Base-by-base conservation (phyloP, 1,140 invertebrate genomes). In the Drosophila tropicalis region DNA sequence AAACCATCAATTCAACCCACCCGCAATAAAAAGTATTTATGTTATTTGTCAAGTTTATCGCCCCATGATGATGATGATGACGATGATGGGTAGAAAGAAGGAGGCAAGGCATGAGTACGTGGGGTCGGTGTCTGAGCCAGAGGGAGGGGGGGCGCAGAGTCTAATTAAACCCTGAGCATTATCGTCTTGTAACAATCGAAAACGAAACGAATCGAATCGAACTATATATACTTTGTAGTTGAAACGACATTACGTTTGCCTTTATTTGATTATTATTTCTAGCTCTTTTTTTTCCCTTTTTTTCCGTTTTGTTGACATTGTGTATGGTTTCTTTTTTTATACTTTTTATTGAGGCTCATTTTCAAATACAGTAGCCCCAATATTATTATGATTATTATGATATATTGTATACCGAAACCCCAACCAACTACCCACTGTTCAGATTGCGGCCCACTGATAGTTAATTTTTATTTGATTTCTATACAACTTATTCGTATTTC, bases 1-100 rank as follows among this genome's bases (percentile, higher is more conserved):
- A 17, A 75, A 54, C 44, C 17, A 51, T 51, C 44, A 9, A 12
- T 36, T 10, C 63, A 72, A 63, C 5, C 82, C 84, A 87, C 84
- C 84, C 84, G 81, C 84, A 85, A 89, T 89, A 89, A 89, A 87
- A 84, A 72, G 84, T 79, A 84, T 89, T 89, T 89, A 89, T 84
- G 85, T 85, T 89, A 89, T 89, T 89, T 89, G 84, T 89, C 77
- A 84, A 89, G 81, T 89, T 89, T 89, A 89, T 89, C 84, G 80
- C 69, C 47, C n/a, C 34, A n/a, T 22, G 63, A 51, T 39, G 47
- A 25, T 29, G 29, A 29, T 29, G 25, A 25, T 25, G 29, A 29
- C 6, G 29, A 29, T 29, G 29, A 29, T 29, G 29, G 29, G 17
- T 36, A 36, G 55, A n/a, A 51, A 44, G 44, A 5, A 39, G 56